Evolutionary conservation across 2,113 vertebrate genomes (phyloP).

Genomic region (Copsychus sechellarum): DNA sequence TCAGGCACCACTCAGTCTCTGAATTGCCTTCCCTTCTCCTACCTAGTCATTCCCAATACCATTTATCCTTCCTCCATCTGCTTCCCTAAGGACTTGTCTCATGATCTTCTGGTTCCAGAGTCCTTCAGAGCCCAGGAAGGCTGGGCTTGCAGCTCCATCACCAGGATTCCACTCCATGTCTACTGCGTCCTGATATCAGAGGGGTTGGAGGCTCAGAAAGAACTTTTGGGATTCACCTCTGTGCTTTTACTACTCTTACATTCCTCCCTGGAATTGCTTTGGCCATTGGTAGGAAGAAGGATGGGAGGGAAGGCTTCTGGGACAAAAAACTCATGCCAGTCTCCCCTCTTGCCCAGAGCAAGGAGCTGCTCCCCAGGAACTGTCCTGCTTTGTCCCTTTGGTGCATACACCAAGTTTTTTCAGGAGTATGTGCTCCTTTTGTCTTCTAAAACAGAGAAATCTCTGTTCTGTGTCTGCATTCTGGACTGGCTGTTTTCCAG

Average conservation of each 20-base stretch:
- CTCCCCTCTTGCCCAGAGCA: background rate
- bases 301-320: background rate
- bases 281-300: background rate
- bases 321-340: accelerated
- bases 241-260: background rate
- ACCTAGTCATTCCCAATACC: background rate
- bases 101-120: background rate
- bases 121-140: background rate
- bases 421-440: background rate
- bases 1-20: background rate
- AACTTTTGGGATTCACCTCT: background rate
- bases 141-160: background rate
- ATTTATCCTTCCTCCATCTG: background rate
- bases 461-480: background rate
- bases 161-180: background rate
- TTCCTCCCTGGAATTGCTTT: background rate
- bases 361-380: background rate
- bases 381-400: background rate
- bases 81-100: background rate
- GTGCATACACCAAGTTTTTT: accelerated
- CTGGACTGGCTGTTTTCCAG: background rate
- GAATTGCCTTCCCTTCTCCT: background rate
- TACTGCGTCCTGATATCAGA: background rate
- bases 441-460: background rate
- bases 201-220: background rate